Evolutionary conservation across 2,888 invertebrate genomes (phyloP), one percentile per base, ranked within the genome.

Genomic region (Odontothrips loti): DNA sequence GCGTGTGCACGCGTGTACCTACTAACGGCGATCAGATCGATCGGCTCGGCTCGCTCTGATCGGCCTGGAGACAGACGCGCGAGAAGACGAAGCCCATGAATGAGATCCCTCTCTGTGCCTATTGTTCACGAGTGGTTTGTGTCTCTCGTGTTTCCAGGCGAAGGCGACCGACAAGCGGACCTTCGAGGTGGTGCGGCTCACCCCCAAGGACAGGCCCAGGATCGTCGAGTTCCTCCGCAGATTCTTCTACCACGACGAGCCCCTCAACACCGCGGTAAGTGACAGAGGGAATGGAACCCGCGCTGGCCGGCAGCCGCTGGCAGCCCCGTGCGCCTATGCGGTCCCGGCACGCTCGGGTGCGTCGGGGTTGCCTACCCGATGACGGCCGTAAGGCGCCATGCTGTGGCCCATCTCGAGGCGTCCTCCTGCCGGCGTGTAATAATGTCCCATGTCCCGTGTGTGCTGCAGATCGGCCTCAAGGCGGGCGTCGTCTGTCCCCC

Each of bases 211-310:
- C 85, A 86, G 87, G 1, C 89, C 89, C 3, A 88, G 87, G 79
- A 90, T 92, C 85, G 87, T 92, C 82, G 86, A 87, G 58, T 90
- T 93, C 85, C 87, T 93, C 1, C 89, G 87, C 83, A 90, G 90
- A 82, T 93, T 91, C 86, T 93, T 93, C 89, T 93, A 93, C 88
- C 90, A 90, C 51, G 93, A 93, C 84, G 93, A 93, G 85, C 93
- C 93, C 0, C 88, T 93, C 84, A 93, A 93, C 87, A 86, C 89
- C 12, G 89, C 89, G 79, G 89, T 93, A 68, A 88, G 90, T 23
- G 0, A 2, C 17, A 23, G 68, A 0, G 15, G 17, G 20, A 1
- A 20, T n/a, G n/a, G n/a, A n/a, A n/a, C n/a, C n/a, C n/a, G n/a
- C n/a, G 34, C 34, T 43, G 34, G 34, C 51, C 12, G 51, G 15